phyloP scores from a whole-genome alignment of 2,797 vertebrate genomes.

The Capromys pilorides region DNA sequence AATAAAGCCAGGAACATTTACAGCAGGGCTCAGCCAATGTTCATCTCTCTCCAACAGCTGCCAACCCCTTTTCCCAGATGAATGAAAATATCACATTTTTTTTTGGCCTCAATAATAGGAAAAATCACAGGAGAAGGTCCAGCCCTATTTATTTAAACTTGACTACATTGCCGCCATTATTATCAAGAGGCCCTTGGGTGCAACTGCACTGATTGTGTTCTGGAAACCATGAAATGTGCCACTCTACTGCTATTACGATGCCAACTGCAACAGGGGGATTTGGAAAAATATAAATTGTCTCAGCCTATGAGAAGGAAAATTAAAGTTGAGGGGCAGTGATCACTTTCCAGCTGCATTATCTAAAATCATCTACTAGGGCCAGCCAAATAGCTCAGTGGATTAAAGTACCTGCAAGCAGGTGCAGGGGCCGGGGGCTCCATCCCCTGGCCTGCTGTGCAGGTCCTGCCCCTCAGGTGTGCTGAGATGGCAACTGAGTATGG shows the following conservation, averaged over 20 bases:
- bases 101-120: conserved; percentile 51
- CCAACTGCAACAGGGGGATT: neutral
- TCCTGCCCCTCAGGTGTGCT: too few species aligned
- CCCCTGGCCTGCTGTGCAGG: too few species aligned
- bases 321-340: neutral
- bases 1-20: conserved; percentile 46
- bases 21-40: conserved; percentile 30
- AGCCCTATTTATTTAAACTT: conserved; percentile 61
- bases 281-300: neutral
- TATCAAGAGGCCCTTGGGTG: neutral
- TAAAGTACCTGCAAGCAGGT: too few species aligned
- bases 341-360: neutral
- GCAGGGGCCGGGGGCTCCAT: too few species aligned
- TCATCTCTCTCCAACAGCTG: conserved; percentile 50
- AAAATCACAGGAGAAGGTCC: conserved; percentile 55
- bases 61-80: conserved; percentile 45
- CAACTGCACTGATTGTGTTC: conserved; percentile 19
- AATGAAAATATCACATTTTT: conserved; percentile 70
- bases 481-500: too few species aligned
- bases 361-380: neutral
- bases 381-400: too few species aligned
- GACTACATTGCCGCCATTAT: conserved; percentile 46
- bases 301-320: neutral
- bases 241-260: neutral
- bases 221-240: conserved; percentile 32